phyloP scores from a whole-genome alignment of 1,140 invertebrate genomes.

The Tribolium castaneum region DNA sequence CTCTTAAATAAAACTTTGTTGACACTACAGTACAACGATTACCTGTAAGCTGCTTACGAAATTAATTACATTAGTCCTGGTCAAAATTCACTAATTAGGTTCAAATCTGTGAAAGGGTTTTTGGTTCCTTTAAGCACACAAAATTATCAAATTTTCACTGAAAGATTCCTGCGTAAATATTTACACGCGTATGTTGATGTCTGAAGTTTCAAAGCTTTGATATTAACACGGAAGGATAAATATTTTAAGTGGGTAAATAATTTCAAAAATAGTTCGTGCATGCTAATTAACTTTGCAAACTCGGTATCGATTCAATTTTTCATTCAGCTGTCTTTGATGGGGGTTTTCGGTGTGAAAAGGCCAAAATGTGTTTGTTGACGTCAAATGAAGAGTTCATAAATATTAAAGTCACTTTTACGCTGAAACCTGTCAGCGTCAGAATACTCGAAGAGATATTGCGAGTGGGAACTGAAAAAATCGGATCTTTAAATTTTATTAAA shows the following conservation, averaged over 20 bases:
- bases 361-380: conserved; percentile 30
- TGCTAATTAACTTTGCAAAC: not conserved
- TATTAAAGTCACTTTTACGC: conserved; percentile 40
- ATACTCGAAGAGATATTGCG: conserved; percentile 29
- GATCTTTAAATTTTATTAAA: conserved; percentile 7
- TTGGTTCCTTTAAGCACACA: not conserved
- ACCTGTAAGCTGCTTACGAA: not conserved
- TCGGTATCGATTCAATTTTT: conserved; percentile 1
- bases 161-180: not conserved
- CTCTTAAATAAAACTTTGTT: conserved; percentile 5
- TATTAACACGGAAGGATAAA: not conserved
- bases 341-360: conserved; percentile 10
- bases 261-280: not conserved
- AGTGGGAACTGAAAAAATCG: not conserved
- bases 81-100: conserved; percentile 4
- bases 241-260: not conserved
- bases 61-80: conserved; percentile 1
- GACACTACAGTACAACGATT: conserved; percentile 1
- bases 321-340: not conserved
- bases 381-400: conserved; percentile 39
- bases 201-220: conserved; percentile 9
- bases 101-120: not conserved
- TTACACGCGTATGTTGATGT: not conserved
- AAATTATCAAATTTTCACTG: not conserved
- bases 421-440: conserved; percentile 34